Conservation (phyloP, 2,113 vertebrate species). For the Rhinoderma darwinii region DNA sequence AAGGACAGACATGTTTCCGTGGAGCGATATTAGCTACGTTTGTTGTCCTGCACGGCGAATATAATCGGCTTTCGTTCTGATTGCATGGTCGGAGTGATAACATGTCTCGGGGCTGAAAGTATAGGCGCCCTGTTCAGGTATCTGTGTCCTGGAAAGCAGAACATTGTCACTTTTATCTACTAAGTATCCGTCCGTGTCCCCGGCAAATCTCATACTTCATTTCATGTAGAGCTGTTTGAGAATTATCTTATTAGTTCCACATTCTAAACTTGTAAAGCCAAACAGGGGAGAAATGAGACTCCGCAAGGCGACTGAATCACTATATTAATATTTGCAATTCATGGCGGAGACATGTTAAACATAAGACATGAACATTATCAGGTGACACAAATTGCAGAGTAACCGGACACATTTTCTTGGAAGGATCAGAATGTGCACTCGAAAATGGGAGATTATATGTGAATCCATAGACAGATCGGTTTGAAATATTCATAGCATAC, state of each 20-base stretch:
- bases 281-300: slow-evolving; percentile 73
- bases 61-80: slow-evolving; percentile 23
- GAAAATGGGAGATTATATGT: neutral
- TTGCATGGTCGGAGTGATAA: slow-evolving; percentile 24
- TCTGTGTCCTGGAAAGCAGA: slow-evolving; percentile 69
- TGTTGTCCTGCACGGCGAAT: neutral
- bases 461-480: neutral
- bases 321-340: slow-evolving; percentile 75
- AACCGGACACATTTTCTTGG: neutral
- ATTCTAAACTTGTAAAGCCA: slow-evolving; percentile 69
- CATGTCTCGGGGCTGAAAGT: slow-evolving; percentile 20
- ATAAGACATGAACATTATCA: slow-evolving; percentile 46
- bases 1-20: neutral
- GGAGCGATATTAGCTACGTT: neutral
- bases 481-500: neutral
- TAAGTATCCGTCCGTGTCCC: slow-evolving; percentile 69
- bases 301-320: slow-evolving; percentile 72
- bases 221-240: slow-evolving; percentile 73
- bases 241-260: slow-evolving; percentile 75
- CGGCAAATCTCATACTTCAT: slow-evolving; percentile 74
- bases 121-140: slow-evolving; percentile 63
- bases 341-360: slow-evolving; percentile 73
- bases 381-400: neutral
- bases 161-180: slow-evolving; percentile 70
- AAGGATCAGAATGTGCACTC: neutral